Evolutionary conservation across 2,888 invertebrate species (phyloP), one percentile per base, ranked within the genome.

Genomic region (Caprella mutica): DNA sequence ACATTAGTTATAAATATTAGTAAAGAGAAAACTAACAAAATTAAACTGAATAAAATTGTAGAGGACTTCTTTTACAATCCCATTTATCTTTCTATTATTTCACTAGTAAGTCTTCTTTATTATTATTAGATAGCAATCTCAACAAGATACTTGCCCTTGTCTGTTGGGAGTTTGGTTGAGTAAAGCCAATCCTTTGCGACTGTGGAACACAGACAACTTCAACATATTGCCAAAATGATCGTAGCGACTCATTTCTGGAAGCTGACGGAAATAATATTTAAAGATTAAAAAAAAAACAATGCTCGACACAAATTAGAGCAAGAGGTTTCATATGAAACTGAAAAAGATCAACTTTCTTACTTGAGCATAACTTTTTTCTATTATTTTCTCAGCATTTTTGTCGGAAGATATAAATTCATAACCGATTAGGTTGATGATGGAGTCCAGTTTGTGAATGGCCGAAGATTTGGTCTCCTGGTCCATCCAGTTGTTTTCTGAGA

Each of bases 341-440:
- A 50, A 5, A 5, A 29, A 26, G 9, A n/a, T n/a, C n/a, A n/a
- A n/a, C n/a, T n/a, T n/a, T n/a, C n/a, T n/a, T n/a, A n/a, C n/a
- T n/a, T n/a, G n/a, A n/a, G n/a, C n/a, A n/a, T n/a, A n/a, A n/a
- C n/a, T n/a, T n/a, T n/a, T n/a, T n/a, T n/a, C n/a, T n/a, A n/a
- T n/a, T n/a, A n/a, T n/a, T n/a, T n/a, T n/a, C n/a, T n/a, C n/a
- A n/a, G n/a, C n/a, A n/a, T 23, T 8, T 23, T 23, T 48, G 9
- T 50, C 38, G 21, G 48, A 24, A 14, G 46, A n/a, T 12, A 38
- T 44, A 30, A 38, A 19, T 1, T 52, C 52, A 24, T 23, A 60
- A 29, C 44, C 59, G 3, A 60, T 56, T 6, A 60, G 38, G 14
- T 56, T 46, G n/a, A 44, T 8, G 56, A 60, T 60, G 2, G 50